These are phyloP conservation scores for Tetheella fluctuosa DNA, from an alignment of 2,888 invertebrate genomes.

Conservation along the genomic window DNA sequence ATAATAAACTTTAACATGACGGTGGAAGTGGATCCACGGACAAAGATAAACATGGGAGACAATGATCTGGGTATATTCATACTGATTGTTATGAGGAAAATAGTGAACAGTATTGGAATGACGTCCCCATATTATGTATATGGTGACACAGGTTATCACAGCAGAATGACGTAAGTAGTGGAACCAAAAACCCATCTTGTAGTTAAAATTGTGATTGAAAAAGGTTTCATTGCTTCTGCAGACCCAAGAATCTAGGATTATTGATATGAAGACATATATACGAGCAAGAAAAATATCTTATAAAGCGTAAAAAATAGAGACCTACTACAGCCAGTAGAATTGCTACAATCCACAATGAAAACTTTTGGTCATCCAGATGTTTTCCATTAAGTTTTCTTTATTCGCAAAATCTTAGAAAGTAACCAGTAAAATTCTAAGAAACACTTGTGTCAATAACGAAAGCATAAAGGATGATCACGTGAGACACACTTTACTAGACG, in stretches of 20 bases:
- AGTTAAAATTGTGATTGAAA: not conserved
- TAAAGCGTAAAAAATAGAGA: no score
- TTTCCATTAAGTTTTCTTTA: no score
- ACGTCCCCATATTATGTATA: not conserved
- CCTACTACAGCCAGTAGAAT: no score
- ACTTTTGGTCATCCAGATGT: no score
- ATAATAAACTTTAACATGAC: not conserved
- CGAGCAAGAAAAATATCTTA: no score
- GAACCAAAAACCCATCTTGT: not conserved
- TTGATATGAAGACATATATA: no score
- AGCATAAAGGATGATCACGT: slow-evolving; percentile 4
- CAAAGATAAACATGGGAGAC: not conserved
- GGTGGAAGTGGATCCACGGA: not conserved
- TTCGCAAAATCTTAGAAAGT: not conserved
- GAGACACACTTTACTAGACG: slow-evolving; percentile 10
- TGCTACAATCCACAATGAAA: no score
- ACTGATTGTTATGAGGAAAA: not conserved
- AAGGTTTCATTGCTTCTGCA: not conserved
- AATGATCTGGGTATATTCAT: not conserved
- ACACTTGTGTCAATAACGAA: not conserved
- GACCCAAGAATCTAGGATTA: no score
- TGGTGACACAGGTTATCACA: not conserved
- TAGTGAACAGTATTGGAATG: not conserved
- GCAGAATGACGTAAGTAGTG: not conserved
- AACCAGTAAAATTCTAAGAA: not conserved